phyloP scores from a whole-genome alignment of 2,888 invertebrate genomes.

The Lingula anatina region DNA sequence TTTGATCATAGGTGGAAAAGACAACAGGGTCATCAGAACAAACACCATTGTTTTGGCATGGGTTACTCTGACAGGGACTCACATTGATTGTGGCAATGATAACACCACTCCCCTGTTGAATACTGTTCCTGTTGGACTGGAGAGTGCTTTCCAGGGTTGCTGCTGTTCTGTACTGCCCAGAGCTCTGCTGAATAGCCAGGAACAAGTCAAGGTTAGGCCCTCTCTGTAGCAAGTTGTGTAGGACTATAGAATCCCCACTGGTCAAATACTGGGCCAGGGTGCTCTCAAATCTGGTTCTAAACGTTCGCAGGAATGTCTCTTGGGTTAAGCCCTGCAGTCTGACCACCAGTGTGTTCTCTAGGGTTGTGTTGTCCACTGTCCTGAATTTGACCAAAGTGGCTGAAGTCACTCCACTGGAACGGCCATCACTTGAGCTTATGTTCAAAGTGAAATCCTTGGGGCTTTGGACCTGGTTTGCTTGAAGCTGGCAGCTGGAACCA shows the following conservation, averaged over 20 bases:
- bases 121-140: conserved; percentile 10
- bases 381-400: conserved; percentile 78
- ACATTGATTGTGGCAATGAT: conserved; percentile 16
- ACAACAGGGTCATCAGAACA: conserved; percentile 24
- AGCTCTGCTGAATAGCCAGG: conserved; percentile 55
- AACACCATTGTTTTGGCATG: conserved; percentile 56
- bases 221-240: conserved; percentile 14
- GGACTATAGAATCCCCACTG: conserved; percentile 4
- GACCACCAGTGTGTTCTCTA: conserved; percentile 77
- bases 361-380: conserved; percentile 72
- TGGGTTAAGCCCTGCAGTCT: conserved; percentile 71
- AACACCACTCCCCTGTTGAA: conserved; percentile 21
- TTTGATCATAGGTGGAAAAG: background rate
- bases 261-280: conserved; percentile 65
- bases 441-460: conserved; percentile 58
- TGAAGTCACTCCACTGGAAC: conserved; percentile 72
- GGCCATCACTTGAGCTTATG: conserved; percentile 84
- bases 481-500: conserved; percentile 73
- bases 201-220: conserved; percentile 20
- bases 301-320: conserved; percentile 68
- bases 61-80: conserved; percentile 57
- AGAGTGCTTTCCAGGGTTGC: conserved; percentile 14
- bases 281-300: conserved; percentile 71
- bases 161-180: conserved; percentile 57
- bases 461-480: conserved; percentile 55